These are phyloP conservation scores for Ichneumon xanthorius DNA, from an alignment of 2,888 invertebrate species.

Conservation along the genomic window DNA sequence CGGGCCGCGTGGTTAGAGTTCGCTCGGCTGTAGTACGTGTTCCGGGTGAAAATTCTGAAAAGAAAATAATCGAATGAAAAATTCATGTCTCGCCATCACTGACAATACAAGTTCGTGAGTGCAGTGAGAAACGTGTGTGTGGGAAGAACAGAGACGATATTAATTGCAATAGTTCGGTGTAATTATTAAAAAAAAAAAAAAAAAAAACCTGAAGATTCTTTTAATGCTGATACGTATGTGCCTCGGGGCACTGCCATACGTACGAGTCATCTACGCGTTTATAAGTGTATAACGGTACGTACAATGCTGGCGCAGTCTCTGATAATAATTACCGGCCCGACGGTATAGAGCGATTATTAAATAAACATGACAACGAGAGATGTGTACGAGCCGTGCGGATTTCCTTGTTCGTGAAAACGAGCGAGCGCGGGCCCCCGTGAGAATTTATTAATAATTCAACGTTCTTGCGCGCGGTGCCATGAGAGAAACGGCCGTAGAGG, in stretches of 20 bases:
- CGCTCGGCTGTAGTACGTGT: constrained; percentile 8
- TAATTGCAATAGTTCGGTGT: constrained; percentile 65
- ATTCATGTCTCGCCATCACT: constrained; percentile 47
- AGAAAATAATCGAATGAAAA: constrained; percentile 52
- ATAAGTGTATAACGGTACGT: constrained; percentile 34
- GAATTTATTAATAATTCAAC: constrained; percentile 67
- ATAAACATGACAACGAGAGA: constrained; percentile 63
- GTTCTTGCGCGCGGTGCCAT: constrained; percentile 49
- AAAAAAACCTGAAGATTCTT: constrained; percentile 35
- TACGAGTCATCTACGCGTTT: constrained; percentile 10
- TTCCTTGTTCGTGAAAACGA: constrained; percentile 59
- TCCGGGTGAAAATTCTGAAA: constrained; percentile 62
- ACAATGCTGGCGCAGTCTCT: constrained; percentile 18
- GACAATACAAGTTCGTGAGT: constrained; percentile 36
- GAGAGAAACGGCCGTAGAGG: constrained; percentile 43
- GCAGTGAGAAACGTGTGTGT: constrained; percentile 56
- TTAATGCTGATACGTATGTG: constrained; percentile 37
- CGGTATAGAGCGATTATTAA: constrained; percentile 61
- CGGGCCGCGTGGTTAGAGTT: not conserved
- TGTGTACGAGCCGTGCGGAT: constrained; percentile 60
- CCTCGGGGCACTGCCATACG: not conserved
- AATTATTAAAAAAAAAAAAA: constrained; percentile 52
- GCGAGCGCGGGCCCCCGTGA: constrained; percentile 50
- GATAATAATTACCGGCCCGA: constrained; percentile 56
- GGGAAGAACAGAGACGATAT: constrained; percentile 61